phyloP scores from a whole-genome alignment of 2,113 vertebrate species.

The Psittacula cyanocephala region DNA sequence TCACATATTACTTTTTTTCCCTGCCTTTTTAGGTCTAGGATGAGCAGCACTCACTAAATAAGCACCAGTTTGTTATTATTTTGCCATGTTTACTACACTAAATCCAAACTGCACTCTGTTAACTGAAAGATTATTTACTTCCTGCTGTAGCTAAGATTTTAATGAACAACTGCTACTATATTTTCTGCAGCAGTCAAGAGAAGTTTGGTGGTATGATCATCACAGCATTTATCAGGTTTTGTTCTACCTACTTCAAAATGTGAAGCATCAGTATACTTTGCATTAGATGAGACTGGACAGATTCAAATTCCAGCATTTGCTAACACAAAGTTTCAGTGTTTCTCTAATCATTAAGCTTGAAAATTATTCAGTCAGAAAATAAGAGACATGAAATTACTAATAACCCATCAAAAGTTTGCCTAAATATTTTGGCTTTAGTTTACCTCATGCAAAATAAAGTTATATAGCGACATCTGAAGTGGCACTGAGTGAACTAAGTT shows the following conservation, averaged over 20 bases:
- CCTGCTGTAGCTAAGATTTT: background rate
- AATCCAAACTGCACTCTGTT: background rate
- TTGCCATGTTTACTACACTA: background rate
- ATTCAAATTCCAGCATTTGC: background rate
- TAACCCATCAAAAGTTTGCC: background rate
- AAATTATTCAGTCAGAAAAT: background rate
- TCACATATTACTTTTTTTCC: background rate
- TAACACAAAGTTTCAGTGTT: background rate
- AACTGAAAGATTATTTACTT: background rate
- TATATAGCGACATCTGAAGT: background rate
- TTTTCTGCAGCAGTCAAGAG: background rate
- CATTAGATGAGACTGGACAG: background rate
- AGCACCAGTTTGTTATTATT: background rate
- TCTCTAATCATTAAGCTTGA: background rate
- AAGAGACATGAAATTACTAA: background rate
- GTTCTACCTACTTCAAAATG: rapidly evolving
- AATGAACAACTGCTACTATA: background rate
- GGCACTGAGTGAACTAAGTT: background rate
- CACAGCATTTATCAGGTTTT: background rate
- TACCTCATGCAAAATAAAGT: background rate
- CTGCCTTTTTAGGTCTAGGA: background rate
- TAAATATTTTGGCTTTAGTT: background rate
- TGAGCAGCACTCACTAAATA: background rate
- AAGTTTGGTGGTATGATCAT: background rate
- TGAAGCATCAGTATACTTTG: background rate